A percentile compares a stretch with the other conserved stretches of the same genome.
phyloP scores from a whole-genome alignment of 2,888 invertebrate species.

The Escarpia spicata region DNA sequence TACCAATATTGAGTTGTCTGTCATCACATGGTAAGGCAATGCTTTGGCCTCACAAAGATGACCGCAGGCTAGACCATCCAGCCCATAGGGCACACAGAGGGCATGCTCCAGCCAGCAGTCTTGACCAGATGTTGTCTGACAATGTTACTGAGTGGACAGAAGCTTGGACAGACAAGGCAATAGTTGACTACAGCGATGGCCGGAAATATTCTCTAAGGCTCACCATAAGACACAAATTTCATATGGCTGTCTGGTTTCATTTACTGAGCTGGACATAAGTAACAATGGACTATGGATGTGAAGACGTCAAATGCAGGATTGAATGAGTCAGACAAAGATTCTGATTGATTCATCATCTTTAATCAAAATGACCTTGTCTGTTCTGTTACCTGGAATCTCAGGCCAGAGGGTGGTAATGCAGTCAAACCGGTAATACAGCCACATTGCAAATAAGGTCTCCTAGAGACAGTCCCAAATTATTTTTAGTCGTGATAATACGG shows the following conservation, averaged over 20 bases:
- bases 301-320: not conserved
- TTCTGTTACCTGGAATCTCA: no score
- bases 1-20: no score
- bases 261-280: not conserved
- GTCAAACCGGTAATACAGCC: no score
- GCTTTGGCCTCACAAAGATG: not conserved
- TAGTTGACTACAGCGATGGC: not conserved
- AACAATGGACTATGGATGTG: not conserved
- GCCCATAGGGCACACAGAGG: not conserved
- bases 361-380: not conserved
- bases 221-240: not conserved
- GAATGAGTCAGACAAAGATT: not conserved
- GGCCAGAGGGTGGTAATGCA: no score
- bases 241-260: not conserved
- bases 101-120: not conserved
- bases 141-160: not conserved
- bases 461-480: no score
- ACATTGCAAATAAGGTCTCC: no score
- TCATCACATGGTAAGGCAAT: no score
- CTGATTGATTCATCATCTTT: not conserved
- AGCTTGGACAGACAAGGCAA: not conserved
- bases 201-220: not conserved
- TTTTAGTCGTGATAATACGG: no score
- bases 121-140: not conserved
- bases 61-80: not conserved